Conservation (phyloP, 2,797 vertebrate species). For the Brotula barbata region DNA sequence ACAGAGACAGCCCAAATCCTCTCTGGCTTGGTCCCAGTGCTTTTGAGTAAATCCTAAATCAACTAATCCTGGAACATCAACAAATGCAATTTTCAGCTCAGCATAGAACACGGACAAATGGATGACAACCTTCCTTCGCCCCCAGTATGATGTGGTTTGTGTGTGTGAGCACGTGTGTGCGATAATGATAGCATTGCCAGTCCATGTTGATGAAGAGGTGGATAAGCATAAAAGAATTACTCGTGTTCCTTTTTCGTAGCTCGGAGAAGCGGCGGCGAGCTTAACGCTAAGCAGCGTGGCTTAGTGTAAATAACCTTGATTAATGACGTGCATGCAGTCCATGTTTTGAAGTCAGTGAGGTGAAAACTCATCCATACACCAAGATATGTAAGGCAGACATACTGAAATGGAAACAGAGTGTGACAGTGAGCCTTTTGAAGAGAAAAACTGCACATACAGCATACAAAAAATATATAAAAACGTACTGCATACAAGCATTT, state of each 20-base stretch:
- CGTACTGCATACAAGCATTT: too few species aligned
- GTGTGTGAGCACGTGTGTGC: slow-evolving; percentile 3
- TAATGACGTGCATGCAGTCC: not conserved
- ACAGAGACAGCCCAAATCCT: slow-evolving; percentile 51
- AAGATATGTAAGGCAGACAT: too few species aligned
- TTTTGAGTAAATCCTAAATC: slow-evolving; percentile 72
- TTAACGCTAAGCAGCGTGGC: not conserved
- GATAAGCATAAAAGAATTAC: slow-evolving; percentile 5
- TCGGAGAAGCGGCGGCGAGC: not conserved
- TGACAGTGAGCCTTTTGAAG: too few species aligned
- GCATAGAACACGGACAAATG: slow-evolving; percentile 59
- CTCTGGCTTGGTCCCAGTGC: slow-evolving; percentile 60
- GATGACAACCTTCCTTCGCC: slow-evolving; percentile 32
- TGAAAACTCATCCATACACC: too few species aligned
- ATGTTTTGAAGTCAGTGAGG: too few species aligned
- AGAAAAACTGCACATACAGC: too few species aligned
- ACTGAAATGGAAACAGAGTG: too few species aligned
- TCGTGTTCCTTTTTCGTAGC: not conserved
- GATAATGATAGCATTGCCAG: not conserved
- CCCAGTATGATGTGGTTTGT: slow-evolving; percentile 11
- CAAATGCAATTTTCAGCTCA: slow-evolving; percentile 75
- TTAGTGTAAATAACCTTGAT: not conserved
- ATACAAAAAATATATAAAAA: too few species aligned
- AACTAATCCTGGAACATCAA: slow-evolving; percentile 69
- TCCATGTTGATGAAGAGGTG: slow-evolving; percentile 1